A percentile compares a stretch with the other conserved stretches of the same genome.
Evolutionary conservation across 64 coral and sea anemone genomes (phyloP).

Genomic region (Trachythela sp.): DNA sequence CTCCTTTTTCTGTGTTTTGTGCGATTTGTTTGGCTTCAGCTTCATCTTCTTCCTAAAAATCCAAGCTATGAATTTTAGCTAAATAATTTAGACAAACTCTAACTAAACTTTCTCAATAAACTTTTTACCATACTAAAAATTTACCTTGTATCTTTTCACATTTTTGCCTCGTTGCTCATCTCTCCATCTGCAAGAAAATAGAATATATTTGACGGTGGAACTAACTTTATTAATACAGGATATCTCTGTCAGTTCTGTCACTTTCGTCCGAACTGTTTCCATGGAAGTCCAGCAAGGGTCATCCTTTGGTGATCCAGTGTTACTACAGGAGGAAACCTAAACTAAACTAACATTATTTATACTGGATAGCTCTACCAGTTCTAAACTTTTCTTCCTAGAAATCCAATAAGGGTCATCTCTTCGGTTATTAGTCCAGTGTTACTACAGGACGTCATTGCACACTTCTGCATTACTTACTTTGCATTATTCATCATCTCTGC

Average conservation of each 20-base stretch:
- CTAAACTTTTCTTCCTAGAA: too few relatives aligned
- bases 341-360: too few relatives aligned
- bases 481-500: slow-evolving; percentile 92
- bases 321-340: too few relatives aligned
- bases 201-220: not conserved
- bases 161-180: slow-evolving; percentile 74
- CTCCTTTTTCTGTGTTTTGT: slow-evolving; percentile 57
- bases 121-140: not conserved
- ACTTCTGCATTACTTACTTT: slow-evolving; percentile 38
- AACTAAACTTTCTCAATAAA: not conserved
- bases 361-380: too few relatives aligned
- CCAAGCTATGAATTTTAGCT: not conserved
- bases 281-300: too few relatives aligned
- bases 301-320: too few relatives aligned
- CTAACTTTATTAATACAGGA: too few relatives aligned
- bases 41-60: slow-evolving; percentile 64
- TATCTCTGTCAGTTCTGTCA: too few relatives aligned
- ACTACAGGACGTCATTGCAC: not conserved
- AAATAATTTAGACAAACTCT: not conserved
- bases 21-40: slow-evolving; percentile 51
- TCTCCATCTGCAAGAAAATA: slow-evolving; percentile 54
- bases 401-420: too few relatives aligned
- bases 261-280: too few relatives aligned
- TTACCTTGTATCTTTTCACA: slow-evolving; percentile 67
- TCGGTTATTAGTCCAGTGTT: not conserved